phyloP scores from a whole-genome alignment of 2,113 vertebrate species.

The Ochotona princeps region DNA sequence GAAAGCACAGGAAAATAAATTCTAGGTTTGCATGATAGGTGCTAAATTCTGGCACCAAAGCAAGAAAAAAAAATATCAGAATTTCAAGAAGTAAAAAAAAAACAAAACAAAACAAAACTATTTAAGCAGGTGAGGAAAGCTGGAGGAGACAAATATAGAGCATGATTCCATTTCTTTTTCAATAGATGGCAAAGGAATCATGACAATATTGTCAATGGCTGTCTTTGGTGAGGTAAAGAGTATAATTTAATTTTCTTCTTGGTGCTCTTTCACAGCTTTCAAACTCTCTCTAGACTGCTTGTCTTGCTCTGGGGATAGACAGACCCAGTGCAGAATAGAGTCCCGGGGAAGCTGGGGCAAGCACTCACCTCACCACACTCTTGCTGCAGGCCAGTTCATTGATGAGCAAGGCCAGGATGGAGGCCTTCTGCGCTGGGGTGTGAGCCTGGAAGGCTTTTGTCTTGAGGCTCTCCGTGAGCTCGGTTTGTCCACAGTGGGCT shows the following conservation, averaged over 20 bases:
- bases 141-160: not conserved
- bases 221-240: not conserved
- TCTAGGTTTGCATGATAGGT: not conserved
- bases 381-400: conserved; percentile 97
- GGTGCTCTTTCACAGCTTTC: not conserved
- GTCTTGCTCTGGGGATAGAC: not conserved
- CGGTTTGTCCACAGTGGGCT: conserved; percentile 91
- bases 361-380: conserved; percentile 93
- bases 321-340: conserved; percentile 13
- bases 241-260: conserved; percentile 43
- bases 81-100: conserved; percentile 32
- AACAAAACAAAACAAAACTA: conserved; percentile 14
- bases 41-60: not conserved
- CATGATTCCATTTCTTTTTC: not conserved
- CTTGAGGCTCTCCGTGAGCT: conserved; percentile 92
- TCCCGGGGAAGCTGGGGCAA: not conserved
- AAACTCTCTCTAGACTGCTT: not conserved
- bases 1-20: conserved; percentile 51
- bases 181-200: conserved; percentile 36
- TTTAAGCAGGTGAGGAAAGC: not conserved
- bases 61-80: not conserved
- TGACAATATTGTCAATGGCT: not conserved
- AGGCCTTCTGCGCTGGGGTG: conserved; percentile 93
- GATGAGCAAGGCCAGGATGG: conserved; percentile 93
- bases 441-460: conserved; percentile 97